phyloP scores from a whole-genome alignment of 2,797 vertebrate genomes.

The Nyctibius grandis region DNA sequence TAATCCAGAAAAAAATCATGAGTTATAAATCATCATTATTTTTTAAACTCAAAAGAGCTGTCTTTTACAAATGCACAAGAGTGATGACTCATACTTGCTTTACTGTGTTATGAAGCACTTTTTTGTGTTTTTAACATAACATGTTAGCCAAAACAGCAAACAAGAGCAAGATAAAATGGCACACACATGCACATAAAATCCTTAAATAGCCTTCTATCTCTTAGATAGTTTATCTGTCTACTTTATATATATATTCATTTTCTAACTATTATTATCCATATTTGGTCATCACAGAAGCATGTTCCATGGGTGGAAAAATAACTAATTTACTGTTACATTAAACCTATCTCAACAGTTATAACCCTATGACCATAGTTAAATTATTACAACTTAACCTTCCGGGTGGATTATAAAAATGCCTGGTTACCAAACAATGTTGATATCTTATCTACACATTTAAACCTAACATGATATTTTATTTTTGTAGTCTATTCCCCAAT shows the following conservation, averaged over 20 bases:
- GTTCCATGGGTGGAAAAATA: background rate
- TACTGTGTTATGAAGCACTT: background rate
- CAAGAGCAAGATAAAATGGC: background rate
- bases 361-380: background rate
- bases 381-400: background rate
- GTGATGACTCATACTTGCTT: background rate
- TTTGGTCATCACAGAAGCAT: background rate
- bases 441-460: background rate
- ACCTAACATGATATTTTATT: background rate
- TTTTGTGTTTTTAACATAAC: background rate
- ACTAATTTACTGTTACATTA: background rate
- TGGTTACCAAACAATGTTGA: background rate
- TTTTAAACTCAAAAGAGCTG: background rate
- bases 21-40: background rate
- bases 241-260: background rate
- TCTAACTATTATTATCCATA: background rate
- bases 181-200: background rate
- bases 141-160: background rate
- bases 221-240: background rate
- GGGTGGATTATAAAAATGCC: background rate
- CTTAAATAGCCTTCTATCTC: background rate
- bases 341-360: background rate
- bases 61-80: background rate
- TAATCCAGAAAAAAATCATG: background rate
- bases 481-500: background rate